phyloP scores from a whole-genome alignment of 35 echinoderm and acorn worm species.

The Acanthaster planci region DNA sequence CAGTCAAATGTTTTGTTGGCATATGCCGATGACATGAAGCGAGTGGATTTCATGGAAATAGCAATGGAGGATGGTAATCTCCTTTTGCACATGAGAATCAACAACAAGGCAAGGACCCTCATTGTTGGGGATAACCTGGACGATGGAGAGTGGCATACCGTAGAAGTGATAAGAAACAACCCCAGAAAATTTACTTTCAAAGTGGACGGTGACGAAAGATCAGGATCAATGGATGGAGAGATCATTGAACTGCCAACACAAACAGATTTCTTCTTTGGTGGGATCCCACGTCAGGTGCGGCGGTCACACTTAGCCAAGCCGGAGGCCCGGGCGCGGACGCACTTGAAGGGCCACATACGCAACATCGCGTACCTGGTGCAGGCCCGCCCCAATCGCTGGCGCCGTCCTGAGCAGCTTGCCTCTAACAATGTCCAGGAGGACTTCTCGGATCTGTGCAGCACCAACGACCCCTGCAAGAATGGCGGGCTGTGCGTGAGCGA shows the following conservation, averaged over 20 bases:
- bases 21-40: constrained; percentile 68
- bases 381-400: constrained; percentile 35
- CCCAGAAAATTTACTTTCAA: constrained; percentile 42
- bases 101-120: constrained; percentile 65
- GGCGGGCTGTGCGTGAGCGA: constrained; percentile 73
- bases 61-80: constrained; percentile 45
- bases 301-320: constrained; percentile 39
- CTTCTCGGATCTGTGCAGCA: constrained; percentile 70
- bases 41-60: constrained; percentile 63
- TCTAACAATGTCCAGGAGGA: constrained; percentile 43
- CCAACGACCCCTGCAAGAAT: constrained; percentile 68
- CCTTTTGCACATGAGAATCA: constrained; percentile 60
- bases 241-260: constrained; percentile 47
- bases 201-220: constrained; percentile 47
- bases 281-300: constrained; percentile 51
- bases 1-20: constrained; percentile 55
- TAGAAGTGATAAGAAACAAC: constrained; percentile 32
- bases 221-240: constrained; percentile 48
- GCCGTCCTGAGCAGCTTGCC: constrained; percentile 44
- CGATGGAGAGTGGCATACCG: constrained; percentile 67
- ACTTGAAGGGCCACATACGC: constrained; percentile 62
- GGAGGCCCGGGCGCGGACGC: constrained; percentile 32
- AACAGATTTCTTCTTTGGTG: constrained; percentile 79
- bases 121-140: constrained; percentile 60
- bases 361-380: constrained; percentile 65